Conservation (phyloP, 2,113 vertebrate genomes). For the Coracopsis vasa region DNA sequence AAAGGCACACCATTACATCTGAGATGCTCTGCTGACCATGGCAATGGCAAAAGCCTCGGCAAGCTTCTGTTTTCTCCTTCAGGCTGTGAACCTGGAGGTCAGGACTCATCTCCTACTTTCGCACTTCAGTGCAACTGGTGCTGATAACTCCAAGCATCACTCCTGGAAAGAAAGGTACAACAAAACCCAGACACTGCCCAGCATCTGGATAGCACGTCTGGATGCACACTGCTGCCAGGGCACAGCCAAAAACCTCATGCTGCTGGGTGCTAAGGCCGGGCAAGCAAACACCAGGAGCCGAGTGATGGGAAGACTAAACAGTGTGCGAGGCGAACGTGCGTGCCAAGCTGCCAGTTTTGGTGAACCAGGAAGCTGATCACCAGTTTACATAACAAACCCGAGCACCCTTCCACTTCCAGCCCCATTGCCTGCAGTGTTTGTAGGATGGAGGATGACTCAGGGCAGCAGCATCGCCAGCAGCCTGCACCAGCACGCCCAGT, state of each 20-base stretch:
- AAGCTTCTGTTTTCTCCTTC: not conserved
- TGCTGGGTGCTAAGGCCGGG: not conserved
- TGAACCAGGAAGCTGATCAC: not conserved
- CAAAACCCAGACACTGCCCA: not conserved
- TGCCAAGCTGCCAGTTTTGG: not conserved
- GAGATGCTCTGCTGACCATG: not conserved
- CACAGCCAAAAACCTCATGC: not conserved
- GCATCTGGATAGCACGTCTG: not conserved
- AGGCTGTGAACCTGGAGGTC: not conserved
- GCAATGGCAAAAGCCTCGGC: not conserved
- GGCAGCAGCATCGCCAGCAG: not conserved
- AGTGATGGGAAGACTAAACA: not conserved
- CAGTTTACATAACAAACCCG: not conserved
- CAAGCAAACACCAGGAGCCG: not conserved
- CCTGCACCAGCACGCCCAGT: not conserved
- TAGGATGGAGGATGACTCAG: not conserved
- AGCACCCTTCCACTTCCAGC: not conserved
- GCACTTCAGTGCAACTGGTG: not conserved
- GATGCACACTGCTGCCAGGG: not conserved
- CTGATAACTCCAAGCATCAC: not conserved
- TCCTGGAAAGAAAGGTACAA: not conserved
- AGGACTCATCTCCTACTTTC: not conserved
- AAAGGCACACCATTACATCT: not conserved
- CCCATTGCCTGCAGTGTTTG: not conserved
- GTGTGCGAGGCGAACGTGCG: accelerated